Conservation (phyloP, 2,797 vertebrate species). For the Onychomys arenicola region DNA sequence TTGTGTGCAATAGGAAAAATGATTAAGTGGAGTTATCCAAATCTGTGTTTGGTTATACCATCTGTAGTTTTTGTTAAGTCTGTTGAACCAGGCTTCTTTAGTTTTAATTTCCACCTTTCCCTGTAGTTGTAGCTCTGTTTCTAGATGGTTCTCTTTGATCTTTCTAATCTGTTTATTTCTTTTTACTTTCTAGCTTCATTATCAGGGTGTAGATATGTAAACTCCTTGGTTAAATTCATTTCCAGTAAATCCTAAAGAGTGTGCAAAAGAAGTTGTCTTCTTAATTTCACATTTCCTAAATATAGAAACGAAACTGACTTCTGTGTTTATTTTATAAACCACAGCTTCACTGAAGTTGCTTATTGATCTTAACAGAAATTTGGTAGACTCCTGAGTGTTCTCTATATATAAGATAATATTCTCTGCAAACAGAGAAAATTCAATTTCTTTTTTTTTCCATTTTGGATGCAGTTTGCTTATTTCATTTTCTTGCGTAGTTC, state of each 20-base stretch:
- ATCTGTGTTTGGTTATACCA: neutral
- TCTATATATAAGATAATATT: neutral
- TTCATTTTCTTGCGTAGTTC: conserved; percentile 27
- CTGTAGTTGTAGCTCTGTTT: neutral
- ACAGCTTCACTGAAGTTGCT: neutral
- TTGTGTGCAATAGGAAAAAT: neutral
- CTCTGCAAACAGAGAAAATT: neutral
- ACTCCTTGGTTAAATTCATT: neutral
- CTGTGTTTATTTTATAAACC: neutral
- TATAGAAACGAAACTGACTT: neutral
- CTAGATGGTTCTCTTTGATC: neutral
- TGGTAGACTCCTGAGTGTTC: neutral
- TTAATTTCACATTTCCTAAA: neutral
- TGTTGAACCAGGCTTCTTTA: neutral
- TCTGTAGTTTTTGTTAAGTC: neutral
- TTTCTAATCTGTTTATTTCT: neutral
- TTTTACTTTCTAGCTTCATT: neutral
- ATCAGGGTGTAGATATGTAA: neutral
- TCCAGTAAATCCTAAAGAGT: neutral
- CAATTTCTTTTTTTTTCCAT: neutral
- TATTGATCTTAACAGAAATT: neutral
- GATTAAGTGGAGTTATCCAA: neutral
- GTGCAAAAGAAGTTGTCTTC: neutral
- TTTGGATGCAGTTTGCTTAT: neutral
- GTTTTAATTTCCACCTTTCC: neutral